Evolutionary conservation across 2,113 vertebrate genomes (phyloP).

Genomic region (Sceloporus tristichus): DNA sequence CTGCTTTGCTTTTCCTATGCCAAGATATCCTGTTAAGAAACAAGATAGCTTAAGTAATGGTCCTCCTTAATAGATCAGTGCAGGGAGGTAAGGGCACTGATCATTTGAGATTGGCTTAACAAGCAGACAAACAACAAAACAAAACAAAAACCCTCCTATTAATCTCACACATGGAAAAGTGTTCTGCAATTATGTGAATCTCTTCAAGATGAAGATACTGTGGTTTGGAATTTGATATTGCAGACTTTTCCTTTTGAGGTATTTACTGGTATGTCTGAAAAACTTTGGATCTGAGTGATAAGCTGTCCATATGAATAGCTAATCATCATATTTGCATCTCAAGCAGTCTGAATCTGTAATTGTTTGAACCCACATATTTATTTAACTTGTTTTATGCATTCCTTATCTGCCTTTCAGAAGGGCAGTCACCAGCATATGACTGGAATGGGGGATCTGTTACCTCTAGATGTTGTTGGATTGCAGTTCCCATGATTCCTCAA

Average conservation of each 20-base stretch:
- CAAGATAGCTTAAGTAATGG: neutral
- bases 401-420: neutral
- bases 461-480: neutral
- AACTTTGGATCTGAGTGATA: neutral
- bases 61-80: neutral
- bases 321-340: neutral
- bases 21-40: neutral
- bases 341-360: neutral
- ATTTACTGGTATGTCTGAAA: neutral
- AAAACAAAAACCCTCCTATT: neutral
- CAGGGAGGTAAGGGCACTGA: neutral
- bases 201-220: neutral
- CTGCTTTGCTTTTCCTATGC: neutral
- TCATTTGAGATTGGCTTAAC: neutral
- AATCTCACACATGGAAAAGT: neutral
- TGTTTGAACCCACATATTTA: too few relatives aligned
- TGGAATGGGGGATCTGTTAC: too few relatives aligned
- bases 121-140: neutral
- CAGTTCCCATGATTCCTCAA: neutral
- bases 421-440: neutral
- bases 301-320: neutral
- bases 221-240: neutral
- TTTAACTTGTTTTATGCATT: neutral
- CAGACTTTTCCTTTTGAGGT: neutral
- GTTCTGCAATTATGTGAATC: neutral